A percentile compares a stretch with the other conserved stretches of the same genome.
phyloP scores from a whole-genome alignment of 2,888 invertebrate genomes.

The Thymelicus acteon region DNA sequence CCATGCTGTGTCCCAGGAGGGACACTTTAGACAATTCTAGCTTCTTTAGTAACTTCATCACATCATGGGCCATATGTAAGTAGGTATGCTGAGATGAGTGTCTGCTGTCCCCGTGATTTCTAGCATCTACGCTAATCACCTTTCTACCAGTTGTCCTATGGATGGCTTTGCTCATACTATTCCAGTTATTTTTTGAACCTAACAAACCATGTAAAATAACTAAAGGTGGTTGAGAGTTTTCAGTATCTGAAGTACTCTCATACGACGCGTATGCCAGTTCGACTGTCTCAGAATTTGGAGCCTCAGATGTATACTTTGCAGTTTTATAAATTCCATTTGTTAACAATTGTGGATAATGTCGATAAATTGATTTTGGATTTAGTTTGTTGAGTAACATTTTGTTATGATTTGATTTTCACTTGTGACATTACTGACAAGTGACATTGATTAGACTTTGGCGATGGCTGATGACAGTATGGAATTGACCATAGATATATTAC shows the following conservation, averaged over 20 bases:
- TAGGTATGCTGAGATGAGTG: slow-evolving; percentile 91
- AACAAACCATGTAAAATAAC: slow-evolving; percentile 95
- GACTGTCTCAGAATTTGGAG: slow-evolving; percentile 79
- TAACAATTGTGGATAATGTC: slow-evolving; percentile 22
- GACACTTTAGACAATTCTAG: slow-evolving; percentile 86
- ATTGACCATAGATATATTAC: too few species aligned
- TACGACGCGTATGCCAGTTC: slow-evolving; percentile 88
- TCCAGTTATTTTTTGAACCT: slow-evolving; percentile 97
- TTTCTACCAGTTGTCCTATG: slow-evolving; percentile 87
- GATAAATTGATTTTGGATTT: slow-evolving; percentile 20
- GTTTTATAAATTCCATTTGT: slow-evolving; percentile 21
- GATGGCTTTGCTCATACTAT: slow-evolving; percentile 91
- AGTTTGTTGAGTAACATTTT: slow-evolving; percentile 59
- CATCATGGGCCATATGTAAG: slow-evolving; percentile 87
- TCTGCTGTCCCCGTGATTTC: slow-evolving; percentile 98
- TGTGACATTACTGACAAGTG: slow-evolving; percentile 30
- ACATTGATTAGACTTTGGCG: not conserved
- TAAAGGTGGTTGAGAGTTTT: slow-evolving; percentile 84
- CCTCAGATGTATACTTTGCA: slow-evolving; percentile 30
- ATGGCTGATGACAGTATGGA: too few species aligned
- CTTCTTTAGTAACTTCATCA: slow-evolving; percentile 86
- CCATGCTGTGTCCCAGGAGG: slow-evolving; percentile 97
- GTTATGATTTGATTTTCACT: slow-evolving; percentile 37
- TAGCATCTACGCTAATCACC: slow-evolving; percentile 94
- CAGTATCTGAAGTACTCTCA: slow-evolving; percentile 77